A percentile compares a stretch with the other conserved stretches of the same genome.
Evolutionary conservation across 2,888 invertebrate genomes (phyloP).

Genomic region (Micropterix aruncella): DNA sequence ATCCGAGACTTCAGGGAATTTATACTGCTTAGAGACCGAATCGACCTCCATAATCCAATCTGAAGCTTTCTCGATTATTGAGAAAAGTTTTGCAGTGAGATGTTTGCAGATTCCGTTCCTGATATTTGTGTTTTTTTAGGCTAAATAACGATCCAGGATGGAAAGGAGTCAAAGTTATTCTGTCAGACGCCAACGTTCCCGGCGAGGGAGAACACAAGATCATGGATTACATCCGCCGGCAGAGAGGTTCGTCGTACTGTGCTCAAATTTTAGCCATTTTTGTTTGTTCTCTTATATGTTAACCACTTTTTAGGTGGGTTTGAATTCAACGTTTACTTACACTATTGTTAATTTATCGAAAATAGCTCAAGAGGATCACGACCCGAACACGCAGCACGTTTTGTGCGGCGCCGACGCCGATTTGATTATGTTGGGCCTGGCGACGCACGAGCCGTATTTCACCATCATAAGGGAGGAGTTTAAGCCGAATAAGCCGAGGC

Average conservation of each 20-base stretch:
- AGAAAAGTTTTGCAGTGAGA: too few relatives aligned
- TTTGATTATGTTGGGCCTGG: constrained; percentile 94
- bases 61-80: too few relatives aligned
- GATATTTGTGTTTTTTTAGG: constrained; percentile 30
- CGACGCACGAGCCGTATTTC: constrained; percentile 98
- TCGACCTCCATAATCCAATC: too few relatives aligned
- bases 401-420: constrained; percentile 98
- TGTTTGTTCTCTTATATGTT: constrained; percentile 4
- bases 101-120: too few relatives aligned
- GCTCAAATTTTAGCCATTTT: constrained; percentile 1
- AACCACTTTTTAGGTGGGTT: too few relatives aligned
- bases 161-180: constrained; percentile 83
- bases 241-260: constrained; percentile 49
- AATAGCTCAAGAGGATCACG: constrained; percentile 89
- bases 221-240: constrained; percentile 96
- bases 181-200: constrained; percentile 98
- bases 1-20: too few relatives aligned
- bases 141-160: constrained; percentile 92
- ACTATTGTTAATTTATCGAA: too few relatives aligned
- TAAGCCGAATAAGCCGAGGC: constrained; percentile 88
- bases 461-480: constrained; percentile 98
- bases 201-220: constrained; percentile 99
- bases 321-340: too few relatives aligned
- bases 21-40: too few relatives aligned
- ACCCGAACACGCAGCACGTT: constrained; percentile 96